phyloP scores from a whole-genome alignment of 2,113 vertebrate genomes.

The Ammodytes dubius region DNA sequence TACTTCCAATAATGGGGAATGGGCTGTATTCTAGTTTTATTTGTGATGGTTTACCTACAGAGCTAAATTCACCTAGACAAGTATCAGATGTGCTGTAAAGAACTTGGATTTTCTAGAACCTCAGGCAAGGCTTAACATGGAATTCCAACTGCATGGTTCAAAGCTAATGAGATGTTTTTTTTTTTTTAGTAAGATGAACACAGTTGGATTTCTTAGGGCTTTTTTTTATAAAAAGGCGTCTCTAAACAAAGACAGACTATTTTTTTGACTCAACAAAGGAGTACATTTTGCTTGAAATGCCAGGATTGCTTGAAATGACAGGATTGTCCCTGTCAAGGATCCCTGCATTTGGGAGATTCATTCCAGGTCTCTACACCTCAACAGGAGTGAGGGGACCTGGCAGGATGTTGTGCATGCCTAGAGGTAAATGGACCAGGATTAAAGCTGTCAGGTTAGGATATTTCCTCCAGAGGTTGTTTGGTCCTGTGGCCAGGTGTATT shows the following conservation, averaged over 20 bases:
- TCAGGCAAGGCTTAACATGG: not conserved
- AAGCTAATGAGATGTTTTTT: constrained; percentile 25
- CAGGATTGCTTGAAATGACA: constrained; percentile 36
- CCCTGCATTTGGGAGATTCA: constrained; percentile 12
- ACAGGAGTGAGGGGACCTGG: constrained; percentile 30
- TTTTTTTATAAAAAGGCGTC: constrained; percentile 35
- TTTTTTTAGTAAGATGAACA: constrained; percentile 16
- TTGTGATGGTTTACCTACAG: constrained; percentile 7
- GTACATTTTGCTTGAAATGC: constrained; percentile 14
- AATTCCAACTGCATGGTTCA: constrained; percentile 28
- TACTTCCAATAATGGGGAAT: not conserved
- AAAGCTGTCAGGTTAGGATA: constrained; percentile 38
- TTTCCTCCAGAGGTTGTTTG: constrained; percentile 43
- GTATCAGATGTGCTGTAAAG: constrained; percentile 12
- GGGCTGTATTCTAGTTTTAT: not conserved
- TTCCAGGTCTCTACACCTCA: constrained; percentile 25
- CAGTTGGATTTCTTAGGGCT: not conserved
- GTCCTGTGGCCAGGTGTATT: constrained; percentile 45
- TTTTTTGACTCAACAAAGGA: constrained; percentile 6
- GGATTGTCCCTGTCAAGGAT: constrained; percentile 14
- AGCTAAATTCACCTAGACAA: not conserved
- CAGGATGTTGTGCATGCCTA: constrained; percentile 25
- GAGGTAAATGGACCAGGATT: constrained; percentile 50
- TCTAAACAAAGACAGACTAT: constrained; percentile 1
- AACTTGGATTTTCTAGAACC: constrained; percentile 14